Evolutionary conservation across 2,888 invertebrate genomes (phyloP).

Genomic region (Dryomyza anilis): DNA sequence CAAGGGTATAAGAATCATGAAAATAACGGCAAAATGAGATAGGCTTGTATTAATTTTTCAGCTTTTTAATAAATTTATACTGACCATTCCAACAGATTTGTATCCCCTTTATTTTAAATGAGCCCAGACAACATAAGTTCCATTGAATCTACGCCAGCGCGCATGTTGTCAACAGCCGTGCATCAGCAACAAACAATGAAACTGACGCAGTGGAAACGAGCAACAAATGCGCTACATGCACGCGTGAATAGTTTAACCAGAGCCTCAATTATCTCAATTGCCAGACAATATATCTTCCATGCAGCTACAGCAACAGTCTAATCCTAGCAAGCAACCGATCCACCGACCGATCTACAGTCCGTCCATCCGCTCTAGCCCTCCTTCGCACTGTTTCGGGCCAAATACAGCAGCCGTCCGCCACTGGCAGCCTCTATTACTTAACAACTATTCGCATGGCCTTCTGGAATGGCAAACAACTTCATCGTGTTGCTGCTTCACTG

Average conservation of each 20-base stretch:
- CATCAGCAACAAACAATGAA: background rate
- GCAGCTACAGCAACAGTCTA: background rate
- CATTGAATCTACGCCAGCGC: background rate
- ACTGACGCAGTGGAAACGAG: background rate
- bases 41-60: too few species aligned
- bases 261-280: constrained; percentile 21
- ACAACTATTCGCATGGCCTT: constrained; percentile 39
- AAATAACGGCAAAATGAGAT: too few species aligned
- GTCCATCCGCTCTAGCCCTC: background rate
- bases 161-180: background rate
- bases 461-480: constrained; percentile 49
- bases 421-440: background rate
- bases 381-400: background rate
- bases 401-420: background rate
- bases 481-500: constrained; percentile 33
- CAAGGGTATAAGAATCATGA: too few species aligned
- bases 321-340: background rate
- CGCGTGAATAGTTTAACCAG: constrained; percentile 17
- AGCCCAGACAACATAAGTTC: background rate
- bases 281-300: background rate
- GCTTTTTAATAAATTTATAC: too few species aligned
- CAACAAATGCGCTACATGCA: constrained; percentile 4
- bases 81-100: too few species aligned
- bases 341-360: too few species aligned
- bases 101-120: too few species aligned